Conservation (phyloP, 1,140 invertebrate genomes). For the Cydia amplana region DNA sequence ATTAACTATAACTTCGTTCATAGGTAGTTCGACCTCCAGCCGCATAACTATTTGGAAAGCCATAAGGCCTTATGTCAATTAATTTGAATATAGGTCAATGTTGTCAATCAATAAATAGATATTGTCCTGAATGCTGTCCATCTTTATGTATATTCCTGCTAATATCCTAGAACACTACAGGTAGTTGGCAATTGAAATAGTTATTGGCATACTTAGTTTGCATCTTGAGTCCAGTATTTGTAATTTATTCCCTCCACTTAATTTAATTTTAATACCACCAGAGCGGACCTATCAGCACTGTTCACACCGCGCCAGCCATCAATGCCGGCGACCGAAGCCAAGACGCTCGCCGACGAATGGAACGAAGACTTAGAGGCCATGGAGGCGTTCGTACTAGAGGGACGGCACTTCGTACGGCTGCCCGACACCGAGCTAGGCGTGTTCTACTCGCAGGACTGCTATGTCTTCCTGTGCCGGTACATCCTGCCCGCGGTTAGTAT, state of each 20-base stretch:
- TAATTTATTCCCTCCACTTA: too few species aligned
- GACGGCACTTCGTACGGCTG: conserved; percentile 96
- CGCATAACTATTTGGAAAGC: too few species aligned
- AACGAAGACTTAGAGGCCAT: conserved; percentile 98
- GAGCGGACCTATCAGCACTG: conserved; percentile 94
- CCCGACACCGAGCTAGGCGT: conserved; percentile 96
- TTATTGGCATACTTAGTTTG: too few species aligned
- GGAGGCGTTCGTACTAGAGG: conserved; percentile 99
- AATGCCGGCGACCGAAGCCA: conserved; percentile 92
- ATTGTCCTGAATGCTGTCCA: too few species aligned
- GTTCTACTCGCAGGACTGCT: conserved; percentile 98
- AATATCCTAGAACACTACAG: too few species aligned
- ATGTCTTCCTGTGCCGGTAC: conserved; percentile 98
- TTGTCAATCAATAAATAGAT: too few species aligned
- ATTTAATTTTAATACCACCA: conserved; percentile 50
- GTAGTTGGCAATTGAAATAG: too few species aligned
- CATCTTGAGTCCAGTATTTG: conserved; percentile 33
- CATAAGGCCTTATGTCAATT: too few species aligned
- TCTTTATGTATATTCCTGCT: too few species aligned
- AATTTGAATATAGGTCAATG: too few species aligned
- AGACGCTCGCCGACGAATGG: conserved; percentile 95
- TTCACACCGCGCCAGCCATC: conserved; percentile 96
- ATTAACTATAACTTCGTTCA: too few species aligned
- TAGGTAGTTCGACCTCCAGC: too few species aligned
- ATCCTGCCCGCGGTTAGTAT: conserved; percentile 86